Base-by-base conservation (phyloP, 2,888 invertebrate genomes). In the Caenorhabditis afra region DNA sequence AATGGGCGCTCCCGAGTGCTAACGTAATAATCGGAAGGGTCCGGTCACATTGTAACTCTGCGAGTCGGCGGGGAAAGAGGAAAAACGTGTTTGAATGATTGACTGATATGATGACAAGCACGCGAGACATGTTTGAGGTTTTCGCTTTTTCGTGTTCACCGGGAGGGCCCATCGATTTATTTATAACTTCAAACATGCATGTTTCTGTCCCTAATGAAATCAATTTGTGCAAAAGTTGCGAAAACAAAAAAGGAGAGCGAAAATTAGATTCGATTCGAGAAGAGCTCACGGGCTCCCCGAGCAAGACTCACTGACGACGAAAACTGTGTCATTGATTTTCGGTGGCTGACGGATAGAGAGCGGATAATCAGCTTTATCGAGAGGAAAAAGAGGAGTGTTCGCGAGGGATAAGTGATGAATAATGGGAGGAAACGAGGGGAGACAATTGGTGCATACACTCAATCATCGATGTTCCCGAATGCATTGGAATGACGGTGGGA, bases 21-120 rank as follows among this genome's bases (percentile, higher is more conserved):
- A 68, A 68, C 68, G 68, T 68, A 68, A 68, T 68, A 68, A 68
- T 55, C 7, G 14, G 41, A 16, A 45, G 23, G 35, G 49, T 37
- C 62, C 49, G 37, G 49, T 20, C 50, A 37, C 20, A 50, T 50
- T 62, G 49, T 62, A 22, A 50, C 37, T 22, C 20, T 62, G 49
- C 57, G 57, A 11, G 65, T 66, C 44, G 23, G 22, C 18, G 20
- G 39, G 16, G 18, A 16, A 29, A 14, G 16, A 23, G 41, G 70
- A 70, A 71, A 71, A 67, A 71, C 55, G 71, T 71, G 78, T 71
- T 61, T 35, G 53, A 57, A 78, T 78, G 78, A 66, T 73, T 78
- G 71, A 71, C 78, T 66, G 61, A 75, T 75, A 61, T 66, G 66
- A 66, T 66, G 66, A 75, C 66, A 61, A 59, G 57, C 29, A 64